Conservation (phyloP, 2,797 vertebrate genomes). For the Australoheros facetus region DNA sequence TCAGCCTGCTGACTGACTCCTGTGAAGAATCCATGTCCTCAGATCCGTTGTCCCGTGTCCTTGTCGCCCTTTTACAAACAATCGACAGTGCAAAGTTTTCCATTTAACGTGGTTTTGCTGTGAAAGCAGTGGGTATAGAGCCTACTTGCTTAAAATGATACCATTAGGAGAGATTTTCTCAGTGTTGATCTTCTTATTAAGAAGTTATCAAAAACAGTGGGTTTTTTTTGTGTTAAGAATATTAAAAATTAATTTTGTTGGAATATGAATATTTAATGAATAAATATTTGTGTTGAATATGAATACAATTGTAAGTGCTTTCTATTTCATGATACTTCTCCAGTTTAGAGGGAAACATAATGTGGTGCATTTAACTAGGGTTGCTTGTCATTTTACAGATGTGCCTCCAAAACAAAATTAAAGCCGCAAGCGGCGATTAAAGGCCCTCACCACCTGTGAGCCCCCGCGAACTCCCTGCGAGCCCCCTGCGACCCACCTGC, state of each 20-base stretch:
- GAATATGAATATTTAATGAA: fast-evolving
- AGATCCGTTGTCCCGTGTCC: constrained; percentile 30
- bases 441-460: too few species aligned
- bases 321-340: neutral
- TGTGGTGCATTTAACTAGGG: fast-evolving
- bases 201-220: neutral
- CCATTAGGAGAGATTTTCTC: neutral
- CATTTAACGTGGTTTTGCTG: constrained; percentile 2
- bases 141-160: neutral
- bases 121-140: neutral
- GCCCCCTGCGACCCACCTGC: too few species aligned
- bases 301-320: neutral
- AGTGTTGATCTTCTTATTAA: neutral
- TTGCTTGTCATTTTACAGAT: neutral
- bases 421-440: too few species aligned
- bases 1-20: constrained; percentile 59
- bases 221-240: neutral
- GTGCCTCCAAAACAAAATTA: neutral
- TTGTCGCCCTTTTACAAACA: constrained; percentile 33
- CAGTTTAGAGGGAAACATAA: neutral
- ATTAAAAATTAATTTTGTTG: neutral
- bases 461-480: too few species aligned
- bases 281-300: neutral
- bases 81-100: constrained; percentile 2
- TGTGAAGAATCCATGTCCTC: constrained; percentile 52